These are phyloP conservation scores for Carcharodon carcharias DNA, from an alignment of 2,797 vertebrate species.

Conservation along the genomic window DNA sequence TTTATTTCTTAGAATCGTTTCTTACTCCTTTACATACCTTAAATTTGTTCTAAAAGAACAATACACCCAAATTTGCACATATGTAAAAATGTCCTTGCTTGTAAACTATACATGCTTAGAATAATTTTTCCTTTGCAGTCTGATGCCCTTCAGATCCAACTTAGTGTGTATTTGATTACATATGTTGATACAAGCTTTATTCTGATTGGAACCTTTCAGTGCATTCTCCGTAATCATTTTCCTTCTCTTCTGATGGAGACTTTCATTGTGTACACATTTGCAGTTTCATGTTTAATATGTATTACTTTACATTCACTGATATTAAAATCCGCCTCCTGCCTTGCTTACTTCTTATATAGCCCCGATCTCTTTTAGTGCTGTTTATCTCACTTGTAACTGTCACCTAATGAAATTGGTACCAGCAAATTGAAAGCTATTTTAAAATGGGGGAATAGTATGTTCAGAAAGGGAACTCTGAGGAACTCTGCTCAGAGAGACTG, in stretches of 20 bases:
- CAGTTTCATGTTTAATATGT: background rate
- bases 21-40: background rate
- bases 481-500: background rate
- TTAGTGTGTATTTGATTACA: background rate
- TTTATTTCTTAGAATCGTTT: background rate
- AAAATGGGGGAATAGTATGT: background rate
- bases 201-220: background rate
- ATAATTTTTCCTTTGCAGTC: background rate
- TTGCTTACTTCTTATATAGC: background rate
- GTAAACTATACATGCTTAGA: background rate
- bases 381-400: background rate
- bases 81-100: background rate
- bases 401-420: background rate
- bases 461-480: background rate
- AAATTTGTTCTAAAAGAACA: background rate
- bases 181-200: background rate
- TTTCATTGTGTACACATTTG: background rate
- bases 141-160: background rate
- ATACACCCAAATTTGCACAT: background rate
- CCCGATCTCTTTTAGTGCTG: background rate
- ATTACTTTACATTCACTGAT: background rate
- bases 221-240: background rate
- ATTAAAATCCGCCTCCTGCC: background rate
- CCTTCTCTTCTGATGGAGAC: background rate
- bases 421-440: background rate